phyloP scores from a whole-genome alignment of 2,888 invertebrate genomes.

The Andrena dorsata region DNA sequence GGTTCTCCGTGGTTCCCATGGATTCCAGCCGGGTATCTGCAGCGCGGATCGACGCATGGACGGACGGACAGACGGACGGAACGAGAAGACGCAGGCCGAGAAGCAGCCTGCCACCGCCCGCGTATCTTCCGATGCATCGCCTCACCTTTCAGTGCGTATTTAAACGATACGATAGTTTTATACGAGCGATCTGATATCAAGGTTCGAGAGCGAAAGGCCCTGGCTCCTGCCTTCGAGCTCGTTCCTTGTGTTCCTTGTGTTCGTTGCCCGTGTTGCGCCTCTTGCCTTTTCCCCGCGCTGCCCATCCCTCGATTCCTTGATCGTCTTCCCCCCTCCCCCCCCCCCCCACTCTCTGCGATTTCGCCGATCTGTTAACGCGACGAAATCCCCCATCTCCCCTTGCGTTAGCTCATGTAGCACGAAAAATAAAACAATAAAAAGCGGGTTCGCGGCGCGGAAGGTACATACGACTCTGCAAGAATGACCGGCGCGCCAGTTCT shows the following conservation, averaged over 20 bases:
- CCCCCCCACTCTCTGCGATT: too few relatives aligned
- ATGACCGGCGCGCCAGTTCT: neutral
- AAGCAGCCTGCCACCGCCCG: constrained; percentile 83
- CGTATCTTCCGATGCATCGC: constrained; percentile 85
- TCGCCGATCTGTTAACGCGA: constrained; percentile 76
- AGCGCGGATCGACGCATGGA: constrained; percentile 83
- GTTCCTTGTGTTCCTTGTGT: constrained; percentile 24
- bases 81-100: constrained; percentile 61
- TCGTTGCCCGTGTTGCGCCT: constrained; percentile 63
- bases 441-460: too few relatives aligned
- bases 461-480: too few relatives aligned
- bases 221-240: constrained; percentile 41
- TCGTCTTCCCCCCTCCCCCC: constrained; percentile 3
- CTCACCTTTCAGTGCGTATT: constrained; percentile 85
- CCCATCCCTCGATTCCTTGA: constrained; percentile 36
- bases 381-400: constrained; percentile 70
- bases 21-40: constrained; percentile 84
- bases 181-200: constrained; percentile 85
- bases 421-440: too few relatives aligned
- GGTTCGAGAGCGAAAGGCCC: constrained; percentile 80
- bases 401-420: neutral
- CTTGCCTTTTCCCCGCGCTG: constrained; percentile 9
- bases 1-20: constrained; percentile 84
- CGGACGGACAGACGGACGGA: constrained; percentile 70
- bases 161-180: constrained; percentile 85